Conservation (phyloP, 2,797 vertebrate species). For the Alca torda region DNA sequence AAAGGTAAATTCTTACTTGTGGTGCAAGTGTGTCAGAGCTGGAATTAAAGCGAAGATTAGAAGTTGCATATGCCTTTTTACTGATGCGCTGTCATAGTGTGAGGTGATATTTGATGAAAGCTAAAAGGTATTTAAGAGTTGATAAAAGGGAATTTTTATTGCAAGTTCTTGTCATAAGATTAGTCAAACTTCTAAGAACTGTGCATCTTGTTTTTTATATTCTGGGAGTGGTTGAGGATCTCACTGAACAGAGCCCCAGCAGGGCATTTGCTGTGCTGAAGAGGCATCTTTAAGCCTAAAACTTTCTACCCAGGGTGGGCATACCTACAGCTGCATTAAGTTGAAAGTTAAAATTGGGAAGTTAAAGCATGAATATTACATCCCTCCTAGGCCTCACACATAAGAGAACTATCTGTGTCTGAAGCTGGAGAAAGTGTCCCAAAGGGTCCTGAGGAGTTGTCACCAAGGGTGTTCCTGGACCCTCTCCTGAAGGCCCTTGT, state of each 20-base stretch:
- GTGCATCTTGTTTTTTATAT: not conserved
- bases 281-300: not conserved
- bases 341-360: not conserved
- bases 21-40: slow-evolving; percentile 12
- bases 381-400: not conserved
- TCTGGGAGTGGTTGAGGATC: not conserved
- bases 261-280: not conserved
- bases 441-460: not conserved
- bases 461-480: fast-evolving
- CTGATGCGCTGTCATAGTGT: not conserved
- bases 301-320: not conserved
- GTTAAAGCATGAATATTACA: not conserved
- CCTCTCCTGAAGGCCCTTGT: not conserved
- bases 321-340: not conserved
- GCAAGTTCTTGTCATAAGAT: not conserved
- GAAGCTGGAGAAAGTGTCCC: not conserved
- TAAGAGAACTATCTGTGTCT: not conserved
- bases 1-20: slow-evolving; percentile 9
- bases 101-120: slow-evolving; percentile 12
- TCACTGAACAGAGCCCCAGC: not conserved
- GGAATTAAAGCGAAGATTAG: slow-evolving; percentile 19
- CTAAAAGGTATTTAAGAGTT: not conserved
- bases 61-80: not conserved
- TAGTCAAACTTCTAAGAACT: not conserved
- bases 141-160: slow-evolving; percentile 49